Percentiles rank a stretch among this genome's conserved stretches.
phyloP scores from a whole-genome alignment of 2,888 invertebrate genomes.

The Luperina testacea region DNA sequence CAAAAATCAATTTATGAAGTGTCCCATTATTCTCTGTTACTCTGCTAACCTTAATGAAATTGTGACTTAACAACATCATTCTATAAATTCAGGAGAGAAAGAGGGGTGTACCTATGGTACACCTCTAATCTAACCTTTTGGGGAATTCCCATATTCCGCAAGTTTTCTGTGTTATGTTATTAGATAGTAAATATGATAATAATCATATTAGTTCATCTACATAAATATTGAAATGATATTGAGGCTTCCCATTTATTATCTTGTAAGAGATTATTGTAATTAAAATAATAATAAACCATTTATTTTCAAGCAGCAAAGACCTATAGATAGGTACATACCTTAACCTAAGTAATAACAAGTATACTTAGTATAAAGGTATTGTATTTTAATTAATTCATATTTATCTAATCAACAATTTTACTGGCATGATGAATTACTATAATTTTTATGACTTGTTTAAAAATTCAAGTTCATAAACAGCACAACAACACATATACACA shows the following conservation, averaged over 20 bases:
- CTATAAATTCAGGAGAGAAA: too few relatives aligned
- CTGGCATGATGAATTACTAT: neutral
- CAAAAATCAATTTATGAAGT: neutral
- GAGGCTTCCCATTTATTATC: neutral
- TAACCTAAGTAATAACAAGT: too few relatives aligned
- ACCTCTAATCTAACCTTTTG: too few relatives aligned
- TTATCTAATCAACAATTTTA: neutral
- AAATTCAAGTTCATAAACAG: neutral
- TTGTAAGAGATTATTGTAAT: conserved; percentile 5
- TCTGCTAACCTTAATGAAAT: too few relatives aligned
- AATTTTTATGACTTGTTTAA: neutral
- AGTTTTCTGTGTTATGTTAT: neutral
- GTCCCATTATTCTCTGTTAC: neutral
- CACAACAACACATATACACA: too few relatives aligned
- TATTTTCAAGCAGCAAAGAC: too few relatives aligned
- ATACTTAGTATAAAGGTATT: too few relatives aligned
- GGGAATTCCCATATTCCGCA: too few relatives aligned
- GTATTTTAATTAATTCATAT: neutral
- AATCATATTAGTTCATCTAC: neutral
- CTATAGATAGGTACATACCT: too few relatives aligned
- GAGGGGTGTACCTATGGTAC: too few relatives aligned
- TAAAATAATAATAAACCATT: neutral
- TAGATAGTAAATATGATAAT: neutral
- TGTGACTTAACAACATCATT: too few relatives aligned
- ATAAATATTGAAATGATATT: neutral